Percentiles rank a stretch among this genome's conserved stretches.
Evolutionary conservation across 2,888 invertebrate species (phyloP).

Genomic region (Catocala fraxini): DNA sequence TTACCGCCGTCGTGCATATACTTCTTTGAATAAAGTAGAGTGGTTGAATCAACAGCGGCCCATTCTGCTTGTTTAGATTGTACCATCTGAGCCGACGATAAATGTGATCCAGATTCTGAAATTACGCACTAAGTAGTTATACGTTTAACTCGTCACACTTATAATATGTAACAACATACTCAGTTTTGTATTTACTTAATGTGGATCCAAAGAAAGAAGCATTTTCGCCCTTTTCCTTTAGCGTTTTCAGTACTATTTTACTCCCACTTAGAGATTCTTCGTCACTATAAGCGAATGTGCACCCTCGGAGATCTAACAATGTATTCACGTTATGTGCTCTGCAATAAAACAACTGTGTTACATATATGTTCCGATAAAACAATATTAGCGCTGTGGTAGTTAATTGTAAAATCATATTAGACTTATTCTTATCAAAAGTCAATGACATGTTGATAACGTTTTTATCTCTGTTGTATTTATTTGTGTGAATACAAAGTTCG

Average conservation of each 20-base stretch:
- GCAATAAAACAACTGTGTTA: slow-evolving; percentile 51
- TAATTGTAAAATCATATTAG: slow-evolving; percentile 74
- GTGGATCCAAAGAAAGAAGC: slow-evolving; percentile 88
- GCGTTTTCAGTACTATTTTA: slow-evolving; percentile 82
- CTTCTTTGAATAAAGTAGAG: slow-evolving; percentile 84
- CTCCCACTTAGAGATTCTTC: slow-evolving; percentile 87
- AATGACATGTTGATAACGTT: slow-evolving; percentile 82
- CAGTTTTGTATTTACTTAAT: slow-evolving; percentile 70
- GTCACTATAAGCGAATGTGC: slow-evolving; percentile 85
- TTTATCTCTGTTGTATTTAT: slow-evolving; percentile 73
- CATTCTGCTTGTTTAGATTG: slow-evolving; percentile 88
- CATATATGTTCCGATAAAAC: slow-evolving; percentile 49
- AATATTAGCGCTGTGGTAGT: slow-evolving; percentile 61
- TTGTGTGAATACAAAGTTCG: slow-evolving; percentile 38
- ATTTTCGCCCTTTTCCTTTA: slow-evolving; percentile 88
- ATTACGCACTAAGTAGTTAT: slow-evolving; percentile 12
- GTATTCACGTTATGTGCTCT: slow-evolving; percentile 87
- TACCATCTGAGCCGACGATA: slow-evolving; percentile 89
- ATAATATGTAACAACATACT: neutral
- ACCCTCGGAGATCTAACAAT: slow-evolving; percentile 86
- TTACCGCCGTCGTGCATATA: slow-evolving; percentile 87
- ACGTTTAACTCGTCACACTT: neutral
- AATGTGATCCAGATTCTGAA: slow-evolving; percentile 88
- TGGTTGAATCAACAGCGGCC: slow-evolving; percentile 89
- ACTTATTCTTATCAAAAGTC: slow-evolving; percentile 73